Percentiles rank a stretch among this genome's conserved stretches.
Evolutionary conservation across 1,140 invertebrate genomes (phyloP).

Genomic region (Meloidogyne chitwoodi): DNA sequence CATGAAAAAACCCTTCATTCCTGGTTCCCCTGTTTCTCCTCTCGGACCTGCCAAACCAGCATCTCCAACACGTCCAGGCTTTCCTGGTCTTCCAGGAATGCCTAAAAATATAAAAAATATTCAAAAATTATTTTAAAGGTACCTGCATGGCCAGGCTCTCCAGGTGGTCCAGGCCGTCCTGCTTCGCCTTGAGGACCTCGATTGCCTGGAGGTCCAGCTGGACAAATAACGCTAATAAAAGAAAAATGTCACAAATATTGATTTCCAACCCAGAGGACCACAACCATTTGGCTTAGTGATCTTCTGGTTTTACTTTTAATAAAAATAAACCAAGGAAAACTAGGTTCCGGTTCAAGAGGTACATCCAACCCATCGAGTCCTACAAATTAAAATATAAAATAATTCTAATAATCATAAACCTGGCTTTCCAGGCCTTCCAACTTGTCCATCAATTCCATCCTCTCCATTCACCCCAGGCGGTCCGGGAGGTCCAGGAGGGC

Average conservation of each 20-base stretch:
- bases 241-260: too few relatives aligned
- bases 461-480: constrained; percentile 57
- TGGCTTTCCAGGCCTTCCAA: constrained; percentile 52
- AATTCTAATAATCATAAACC: neutral
- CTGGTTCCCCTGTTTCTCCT: constrained; percentile 36
- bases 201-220: constrained; percentile 52
- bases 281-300: neutral
- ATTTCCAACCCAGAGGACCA: too few relatives aligned
- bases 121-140: constrained; percentile 9
- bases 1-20: constrained; percentile 26
- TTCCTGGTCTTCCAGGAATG: constrained; percentile 42
- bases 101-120: constrained; percentile 28
- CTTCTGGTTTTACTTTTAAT: neutral
- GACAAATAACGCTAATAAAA: constrained; percentile 49
- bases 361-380: constrained; percentile 56
- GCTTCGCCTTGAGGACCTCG: constrained; percentile 56
- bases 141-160: constrained; percentile 48
- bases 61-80: constrained; percentile 54
- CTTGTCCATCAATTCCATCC: constrained; percentile 24
- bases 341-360: constrained; percentile 56
- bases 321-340: constrained; percentile 49
- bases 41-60: constrained; percentile 33
- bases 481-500: constrained; percentile 56
- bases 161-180: constrained; percentile 45
- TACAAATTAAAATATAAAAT: neutral